phyloP scores from a whole-genome alignment of 2,888 invertebrate species.

The Stratiomys singularior region DNA sequence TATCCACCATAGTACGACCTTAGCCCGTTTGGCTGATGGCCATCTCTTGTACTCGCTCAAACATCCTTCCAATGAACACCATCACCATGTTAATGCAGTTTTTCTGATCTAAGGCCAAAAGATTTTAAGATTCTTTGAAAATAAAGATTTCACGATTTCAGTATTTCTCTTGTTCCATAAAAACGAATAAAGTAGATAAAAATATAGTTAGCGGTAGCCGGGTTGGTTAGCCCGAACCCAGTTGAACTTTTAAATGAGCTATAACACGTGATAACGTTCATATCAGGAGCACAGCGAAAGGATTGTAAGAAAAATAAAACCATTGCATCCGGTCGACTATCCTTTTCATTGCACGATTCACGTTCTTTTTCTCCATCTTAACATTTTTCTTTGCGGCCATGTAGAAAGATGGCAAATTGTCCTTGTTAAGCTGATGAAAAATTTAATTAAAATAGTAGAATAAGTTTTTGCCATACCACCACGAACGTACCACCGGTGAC shows the following conservation, averaged over 20 bases:
- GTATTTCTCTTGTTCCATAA: not conserved
- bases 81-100: conserved; percentile 35
- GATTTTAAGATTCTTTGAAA: not conserved
- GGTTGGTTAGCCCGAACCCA: not conserved
- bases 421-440: conserved; percentile 15
- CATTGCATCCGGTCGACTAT: not conserved
- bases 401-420: conserved; percentile 22
- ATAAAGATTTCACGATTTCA: conserved; percentile 17
- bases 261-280: not conserved
- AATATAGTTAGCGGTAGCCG: conserved; percentile 4
- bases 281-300: not conserved
- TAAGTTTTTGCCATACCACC: not conserved
- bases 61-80: conserved; percentile 20
- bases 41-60: conserved; percentile 18
- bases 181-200: not conserved
- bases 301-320: not conserved
- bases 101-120: conserved; percentile 29
- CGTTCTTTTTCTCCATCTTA: not conserved
- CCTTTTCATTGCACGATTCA: not conserved
- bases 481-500: not conserved
- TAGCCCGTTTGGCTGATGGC: conserved; percentile 36
- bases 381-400: not conserved
- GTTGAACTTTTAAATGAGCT: not conserved
- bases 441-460: conserved; percentile 15
- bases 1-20: conserved; percentile 22